Evolutionary conservation across 2,113 vertebrate genomes (phyloP).

Genomic region (Sialia sialis): DNA sequence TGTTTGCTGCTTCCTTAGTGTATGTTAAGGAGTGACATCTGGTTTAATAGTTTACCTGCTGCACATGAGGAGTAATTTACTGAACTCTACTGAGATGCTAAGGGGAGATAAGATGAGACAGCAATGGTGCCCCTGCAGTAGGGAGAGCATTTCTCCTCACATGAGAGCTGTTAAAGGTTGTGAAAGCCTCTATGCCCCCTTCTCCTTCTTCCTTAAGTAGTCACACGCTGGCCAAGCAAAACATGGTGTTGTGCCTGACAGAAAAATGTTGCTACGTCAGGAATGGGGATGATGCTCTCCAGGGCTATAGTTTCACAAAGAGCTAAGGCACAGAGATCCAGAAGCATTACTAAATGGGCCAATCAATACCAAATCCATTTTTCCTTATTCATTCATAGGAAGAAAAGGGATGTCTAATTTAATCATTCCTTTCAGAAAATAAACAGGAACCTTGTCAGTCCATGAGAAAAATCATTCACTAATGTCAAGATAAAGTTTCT

Average conservation of each 20-base stretch:
- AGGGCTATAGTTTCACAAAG: background rate
- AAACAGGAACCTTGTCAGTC: constrained; percentile 45
- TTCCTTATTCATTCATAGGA: constrained; percentile 15
- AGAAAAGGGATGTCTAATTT: constrained; percentile 45
- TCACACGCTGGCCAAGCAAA: background rate
- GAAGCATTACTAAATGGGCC: constrained; percentile 2
- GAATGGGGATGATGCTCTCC: background rate
- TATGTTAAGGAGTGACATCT: background rate
- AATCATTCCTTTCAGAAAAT: constrained; percentile 47
- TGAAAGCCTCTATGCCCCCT: background rate
- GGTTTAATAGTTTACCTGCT: background rate
- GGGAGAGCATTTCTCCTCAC: background rate
- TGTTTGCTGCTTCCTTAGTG: background rate
- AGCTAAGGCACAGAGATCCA: background rate
- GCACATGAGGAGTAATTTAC: background rate
- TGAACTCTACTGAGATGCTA: background rate
- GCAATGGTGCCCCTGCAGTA: background rate
- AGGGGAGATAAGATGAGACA: background rate
- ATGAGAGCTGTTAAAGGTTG: background rate
- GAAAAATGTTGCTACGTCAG: background rate
- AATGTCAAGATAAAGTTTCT: constrained; percentile 53
- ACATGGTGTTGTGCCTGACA: background rate
- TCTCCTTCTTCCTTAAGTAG: background rate
- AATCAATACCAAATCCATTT: constrained; percentile 49
- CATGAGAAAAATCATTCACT: constrained; percentile 45